Evolutionary conservation across 2,888 invertebrate species (phyloP).

Genomic region (Lissocephala sabroskyi): DNA sequence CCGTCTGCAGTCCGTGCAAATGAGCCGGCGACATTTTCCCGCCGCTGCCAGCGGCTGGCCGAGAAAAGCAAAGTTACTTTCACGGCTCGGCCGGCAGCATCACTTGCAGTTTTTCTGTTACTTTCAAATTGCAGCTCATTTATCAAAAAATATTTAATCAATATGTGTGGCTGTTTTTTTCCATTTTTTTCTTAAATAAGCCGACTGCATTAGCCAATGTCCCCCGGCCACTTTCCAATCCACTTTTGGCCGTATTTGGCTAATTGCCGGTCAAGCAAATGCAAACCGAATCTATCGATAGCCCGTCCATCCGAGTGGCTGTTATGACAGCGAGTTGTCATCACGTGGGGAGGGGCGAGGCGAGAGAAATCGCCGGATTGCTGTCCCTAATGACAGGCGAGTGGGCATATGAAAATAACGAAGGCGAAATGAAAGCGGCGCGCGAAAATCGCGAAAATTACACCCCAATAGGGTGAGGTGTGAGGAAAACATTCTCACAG

Average conservation of each 20-base stretch:
- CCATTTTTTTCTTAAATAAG: not conserved
- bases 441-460: constrained; percentile 3
- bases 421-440: constrained; percentile 40
- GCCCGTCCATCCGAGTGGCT: not conserved
- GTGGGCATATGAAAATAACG: not conserved
- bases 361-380: constrained; percentile 34
- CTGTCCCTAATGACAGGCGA: constrained; percentile 35
- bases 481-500: constrained; percentile 36
- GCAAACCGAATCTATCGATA: not conserved
- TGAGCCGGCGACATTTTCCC: constrained; percentile 13
- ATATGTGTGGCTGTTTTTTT: constrained; percentile 10
- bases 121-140: constrained; percentile 47
- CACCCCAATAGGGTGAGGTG: not conserved
- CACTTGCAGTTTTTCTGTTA: constrained; percentile 22
- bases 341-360: not conserved
- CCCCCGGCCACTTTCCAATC: constrained; percentile 47
- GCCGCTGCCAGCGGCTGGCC: constrained; percentile 4
- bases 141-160: constrained; percentile 53
- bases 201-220: not conserved
- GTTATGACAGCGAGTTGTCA: constrained; percentile 15
- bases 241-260: constrained; percentile 38
- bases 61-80: constrained; percentile 53
- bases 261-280: constrained; percentile 32
- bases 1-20: constrained; percentile 4
- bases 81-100: constrained; percentile 17